Evolutionary conservation across 2,113 vertebrate genomes (phyloP).

Genomic region (Ornithorhynchus anatinus): DNA sequence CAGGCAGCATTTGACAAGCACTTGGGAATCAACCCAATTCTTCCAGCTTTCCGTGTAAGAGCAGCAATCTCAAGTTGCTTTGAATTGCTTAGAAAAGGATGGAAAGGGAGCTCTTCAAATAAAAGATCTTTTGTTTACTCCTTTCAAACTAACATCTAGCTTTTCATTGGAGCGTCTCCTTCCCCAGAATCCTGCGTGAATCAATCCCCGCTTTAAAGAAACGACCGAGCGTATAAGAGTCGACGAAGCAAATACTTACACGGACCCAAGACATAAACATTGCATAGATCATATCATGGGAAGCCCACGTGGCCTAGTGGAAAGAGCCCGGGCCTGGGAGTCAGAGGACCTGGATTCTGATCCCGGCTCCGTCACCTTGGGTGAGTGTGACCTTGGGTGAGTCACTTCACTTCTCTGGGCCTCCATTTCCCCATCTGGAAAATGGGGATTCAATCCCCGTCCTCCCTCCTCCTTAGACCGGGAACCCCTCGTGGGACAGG

Average conservation of each 20-base stretch:
- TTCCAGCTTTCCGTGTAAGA: slow-evolving; percentile 28
- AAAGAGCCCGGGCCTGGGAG: too few species aligned
- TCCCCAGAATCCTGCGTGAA: slow-evolving; percentile 28
- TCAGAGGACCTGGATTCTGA: too few species aligned
- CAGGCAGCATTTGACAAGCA: slow-evolving; percentile 22
- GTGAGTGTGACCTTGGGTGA: too few species aligned
- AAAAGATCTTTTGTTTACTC: slow-evolving; percentile 25
- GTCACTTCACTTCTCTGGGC: too few species aligned
- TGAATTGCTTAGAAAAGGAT: slow-evolving; percentile 23
- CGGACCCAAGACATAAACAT: too few species aligned
- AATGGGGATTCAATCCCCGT: too few species aligned
- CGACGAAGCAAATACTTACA: background rate
- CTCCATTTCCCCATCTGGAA: too few species aligned
- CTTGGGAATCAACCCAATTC: slow-evolving; percentile 41
- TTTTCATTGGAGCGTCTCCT: slow-evolving; percentile 13
- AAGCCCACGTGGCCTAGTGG: too few species aligned
- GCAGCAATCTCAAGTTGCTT: slow-evolving; percentile 24
- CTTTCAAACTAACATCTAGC: slow-evolving; percentile 25
- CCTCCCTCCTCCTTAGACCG: too few species aligned
- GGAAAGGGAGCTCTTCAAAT: slow-evolving; percentile 16
- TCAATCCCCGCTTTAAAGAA: slow-evolving; percentile 10
- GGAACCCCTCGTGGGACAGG: too few species aligned
- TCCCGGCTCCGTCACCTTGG: too few species aligned
- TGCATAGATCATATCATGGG: too few species aligned
- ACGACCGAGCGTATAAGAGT: slow-evolving; percentile 31